Conservation (phyloP, 2,113 vertebrate genomes). For the Solea solea region DNA sequence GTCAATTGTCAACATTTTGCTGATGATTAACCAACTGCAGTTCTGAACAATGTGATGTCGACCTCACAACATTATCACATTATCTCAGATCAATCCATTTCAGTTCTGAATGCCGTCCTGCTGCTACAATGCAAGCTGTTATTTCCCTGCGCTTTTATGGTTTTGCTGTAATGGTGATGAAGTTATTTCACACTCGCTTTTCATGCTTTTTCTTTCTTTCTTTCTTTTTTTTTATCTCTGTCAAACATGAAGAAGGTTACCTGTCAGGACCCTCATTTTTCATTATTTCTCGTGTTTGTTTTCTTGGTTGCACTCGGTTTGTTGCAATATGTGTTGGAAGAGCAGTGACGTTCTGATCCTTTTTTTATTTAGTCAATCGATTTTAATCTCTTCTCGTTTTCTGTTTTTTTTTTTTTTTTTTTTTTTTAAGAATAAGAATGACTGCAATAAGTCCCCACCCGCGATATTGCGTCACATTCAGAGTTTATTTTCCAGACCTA, state of each 20-base stretch:
- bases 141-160: too few relatives aligned
- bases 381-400: slow-evolving; percentile 66
- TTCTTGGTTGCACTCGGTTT: not conserved
- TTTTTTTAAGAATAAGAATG: slow-evolving; percentile 40
- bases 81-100: too few relatives aligned
- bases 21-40: too few relatives aligned
- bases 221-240: not conserved
- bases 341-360: not conserved
- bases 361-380: slow-evolving; percentile 54
- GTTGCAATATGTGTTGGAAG: slow-evolving; percentile 23
- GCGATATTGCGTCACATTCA: slow-evolving; percentile 28
- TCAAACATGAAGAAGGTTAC: not conserved
- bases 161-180: not conserved
- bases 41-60: too few relatives aligned
- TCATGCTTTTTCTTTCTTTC: slow-evolving; percentile 8
- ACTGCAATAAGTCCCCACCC: slow-evolving; percentile 41
- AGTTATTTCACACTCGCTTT: not conserved
- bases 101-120: too few relatives aligned
- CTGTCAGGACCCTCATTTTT: not conserved
- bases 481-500: slow-evolving; percentile 41
- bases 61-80: too few relatives aligned
- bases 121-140: too few relatives aligned
- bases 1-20: too few relatives aligned
- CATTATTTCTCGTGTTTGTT: slow-evolving; percentile 1
- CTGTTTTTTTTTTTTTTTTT: slow-evolving; percentile 27